Evolutionary conservation across 2,113 vertebrate species (phyloP), one percentile per base, ranked within the genome.

Genomic region (Ictidomys tridecemlineatus): DNA sequence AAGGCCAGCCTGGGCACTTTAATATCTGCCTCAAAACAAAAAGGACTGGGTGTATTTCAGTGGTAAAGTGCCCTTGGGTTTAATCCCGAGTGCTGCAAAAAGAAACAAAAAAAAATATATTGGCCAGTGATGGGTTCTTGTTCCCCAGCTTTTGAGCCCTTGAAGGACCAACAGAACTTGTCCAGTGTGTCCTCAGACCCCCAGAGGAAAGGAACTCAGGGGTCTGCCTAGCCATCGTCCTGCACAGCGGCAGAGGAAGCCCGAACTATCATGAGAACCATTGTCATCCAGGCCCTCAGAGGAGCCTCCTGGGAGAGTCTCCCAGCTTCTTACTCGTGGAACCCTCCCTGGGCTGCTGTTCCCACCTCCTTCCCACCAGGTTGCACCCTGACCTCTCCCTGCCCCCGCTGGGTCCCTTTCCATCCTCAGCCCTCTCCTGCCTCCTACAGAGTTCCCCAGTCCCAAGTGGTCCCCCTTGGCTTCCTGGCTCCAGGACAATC

Each of bases 231-330:
- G 61, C 72, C 61, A 26, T 22, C 0, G 22, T 18, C 70, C 58
- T 0, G 17, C 24, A 34, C 8, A 7, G 48, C 10, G 5, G 37
- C 24, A 69, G 58, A 17, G 65, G 74, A 53, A n/a, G 26, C 13
- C 34, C 0, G 42, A n/a, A 12, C 42, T 53, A 0, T 37, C 13
- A 37, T 11, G 18, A 6, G 17, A 6, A 45, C 26, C 72, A 1
- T 7, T 0, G 17, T 48, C 6, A 24, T 45, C 28, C n/a, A 0
- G 11, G 14, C n/a, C 18, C 18, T 13, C 24, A 7, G 78, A 32
- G 34, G 4, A 5, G 10, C 39, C 76, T 34, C 45, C 34, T 1
- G 7, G 78, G 34, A 67, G 53, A 12, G 78, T 61, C 37, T 73
- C 53, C 1, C 0, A 22, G 34, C 30, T 76, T 34, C 42, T 0